Base-by-base conservation (phyloP, 1,140 invertebrate genomes). In the Argopecten irradians region DNA sequence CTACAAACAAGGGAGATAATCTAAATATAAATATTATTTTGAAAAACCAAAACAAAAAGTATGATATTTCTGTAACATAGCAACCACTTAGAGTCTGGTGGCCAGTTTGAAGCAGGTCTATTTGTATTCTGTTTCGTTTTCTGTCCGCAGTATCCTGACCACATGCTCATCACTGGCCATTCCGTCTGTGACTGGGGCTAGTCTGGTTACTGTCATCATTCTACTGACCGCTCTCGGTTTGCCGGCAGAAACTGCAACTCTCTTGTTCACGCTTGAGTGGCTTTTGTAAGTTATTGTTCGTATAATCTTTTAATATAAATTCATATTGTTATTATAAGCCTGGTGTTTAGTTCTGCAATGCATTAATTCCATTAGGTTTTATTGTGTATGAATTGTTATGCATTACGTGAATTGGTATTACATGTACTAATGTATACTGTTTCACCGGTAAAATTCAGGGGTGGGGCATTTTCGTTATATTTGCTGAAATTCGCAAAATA, bases 241-340 rank as follows among this genome's bases (percentile, higher is more conserved):
- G 3, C 93, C 93, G 2, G 89, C 89, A 1, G 97, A 97, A 92
- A 97, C 98, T 93, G 97, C 98, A 0, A 98, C 97, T 1, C 95
- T 98, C 3, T 96, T 98, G 7, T 98, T 98, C 94, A 97, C 98
- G 86, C 97, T 98, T 41, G 98, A 98, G 94, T 98, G 98, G 98
- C 97, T 98, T 94, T 97, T 98, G 98, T 98, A 96, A 97, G 97
- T 97, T n/a, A n/a, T n/a, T n/a, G n/a, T n/a, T n/a, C n/a, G n/a
- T n/a, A n/a, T n/a, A n/a, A n/a, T n/a, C 93, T 19, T 32, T 88
- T 39, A 35, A 43, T 71, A 32, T 82, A 19, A 87, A 19, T 71
- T 22, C 3, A 19, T 2, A 82, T 19, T 9, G 14, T 1, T n/a
- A 82, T 87, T 1, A 19, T 87, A 22, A 22, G 11, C 14, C 34